Evolutionary conservation across 2,113 vertebrate species (phyloP).

Genomic region (Pipra filicauda): DNA sequence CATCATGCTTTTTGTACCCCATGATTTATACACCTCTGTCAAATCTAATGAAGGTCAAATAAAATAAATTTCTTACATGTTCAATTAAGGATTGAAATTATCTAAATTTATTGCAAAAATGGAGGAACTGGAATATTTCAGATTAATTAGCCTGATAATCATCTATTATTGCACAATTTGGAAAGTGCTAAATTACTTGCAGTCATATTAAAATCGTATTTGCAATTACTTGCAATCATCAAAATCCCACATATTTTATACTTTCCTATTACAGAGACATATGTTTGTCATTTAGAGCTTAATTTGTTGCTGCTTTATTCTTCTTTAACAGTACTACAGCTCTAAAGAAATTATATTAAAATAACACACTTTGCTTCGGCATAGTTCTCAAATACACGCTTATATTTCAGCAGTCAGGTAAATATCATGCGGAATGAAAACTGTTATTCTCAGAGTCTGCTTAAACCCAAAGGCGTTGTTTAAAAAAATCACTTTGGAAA

Average conservation of each 20-base stretch:
- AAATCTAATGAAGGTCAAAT: neutral
- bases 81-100: neutral
- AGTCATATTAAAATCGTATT: constrained; percentile 6
- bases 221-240: neutral
- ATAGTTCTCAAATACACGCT: neutral
- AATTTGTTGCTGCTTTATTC: neutral
- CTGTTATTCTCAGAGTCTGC: neutral
- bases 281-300: neutral
- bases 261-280: neutral
- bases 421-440: neutral
- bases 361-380: neutral
- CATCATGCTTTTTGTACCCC: neutral
- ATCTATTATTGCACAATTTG: neutral
- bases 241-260: neutral
- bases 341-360: neutral
- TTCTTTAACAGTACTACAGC: neutral
- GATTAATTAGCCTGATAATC: neutral
- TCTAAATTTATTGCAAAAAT: neutral
- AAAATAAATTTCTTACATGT: neutral
- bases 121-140: neutral
- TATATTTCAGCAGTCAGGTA: neutral
- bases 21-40: neutral
- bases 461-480: neutral
- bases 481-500: neutral
- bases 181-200: neutral